These are phyloP conservation scores for Hippopotamyrus pictus DNA, from an alignment of 2,797 vertebrate species.

Conservation along the genomic window DNA sequence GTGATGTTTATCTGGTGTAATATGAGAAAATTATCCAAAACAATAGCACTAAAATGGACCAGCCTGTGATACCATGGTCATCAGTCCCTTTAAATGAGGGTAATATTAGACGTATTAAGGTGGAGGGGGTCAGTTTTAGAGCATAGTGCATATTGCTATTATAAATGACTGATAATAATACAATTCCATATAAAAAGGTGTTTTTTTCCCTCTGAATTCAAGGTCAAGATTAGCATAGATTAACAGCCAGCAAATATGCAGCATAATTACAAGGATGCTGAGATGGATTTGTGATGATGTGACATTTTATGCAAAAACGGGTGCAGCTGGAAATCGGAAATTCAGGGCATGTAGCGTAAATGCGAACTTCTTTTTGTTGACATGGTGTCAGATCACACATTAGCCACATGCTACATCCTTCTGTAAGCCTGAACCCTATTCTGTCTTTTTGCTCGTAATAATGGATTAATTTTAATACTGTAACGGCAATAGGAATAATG, in stretches of 20 bases:
- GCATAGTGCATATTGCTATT: background rate
- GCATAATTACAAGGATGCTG: background rate
- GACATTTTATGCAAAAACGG: background rate
- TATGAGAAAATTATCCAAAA: background rate
- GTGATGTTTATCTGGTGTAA: background rate
- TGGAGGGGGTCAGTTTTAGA: background rate
- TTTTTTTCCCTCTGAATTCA: background rate
- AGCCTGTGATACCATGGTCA: background rate
- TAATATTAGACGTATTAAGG: background rate
- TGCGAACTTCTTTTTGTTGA: background rate
- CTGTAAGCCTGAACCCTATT: background rate
- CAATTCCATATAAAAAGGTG: background rate
- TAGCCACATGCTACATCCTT: background rate
- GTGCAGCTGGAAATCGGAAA: background rate
- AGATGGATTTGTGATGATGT: background rate
- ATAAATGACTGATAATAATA: background rate
- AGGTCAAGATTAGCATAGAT: slow-evolving; percentile 7
- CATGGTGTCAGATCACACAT: background rate
- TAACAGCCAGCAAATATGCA: background rate
- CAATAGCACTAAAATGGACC: background rate
- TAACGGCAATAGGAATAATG: background rate
- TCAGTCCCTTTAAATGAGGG: background rate
- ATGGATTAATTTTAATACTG: background rate
- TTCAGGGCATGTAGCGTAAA: background rate
- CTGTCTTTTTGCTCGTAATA: background rate